A percentile compares a stretch with the other conserved stretches of the same genome.
Conservation (phyloP, 2,888 invertebrate genomes). For the Eupsilia transversa region DNA sequence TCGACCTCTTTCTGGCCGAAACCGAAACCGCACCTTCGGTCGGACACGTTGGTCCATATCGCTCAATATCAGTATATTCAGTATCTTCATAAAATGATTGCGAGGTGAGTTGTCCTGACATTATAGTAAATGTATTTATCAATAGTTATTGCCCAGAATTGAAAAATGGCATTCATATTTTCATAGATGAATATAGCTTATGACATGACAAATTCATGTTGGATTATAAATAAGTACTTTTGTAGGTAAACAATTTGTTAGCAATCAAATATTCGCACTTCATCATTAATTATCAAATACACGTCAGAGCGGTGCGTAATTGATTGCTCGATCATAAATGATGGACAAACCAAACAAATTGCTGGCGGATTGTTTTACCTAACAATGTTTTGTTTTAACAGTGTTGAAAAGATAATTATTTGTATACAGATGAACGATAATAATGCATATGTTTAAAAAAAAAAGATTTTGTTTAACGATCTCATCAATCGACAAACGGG, state of each 20-base stretch:
- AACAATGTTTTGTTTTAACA: conserved; percentile 9
- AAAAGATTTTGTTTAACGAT: background rate
- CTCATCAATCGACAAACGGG: background rate
- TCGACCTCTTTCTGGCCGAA: too few relatives aligned
- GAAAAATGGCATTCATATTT: too few relatives aligned
- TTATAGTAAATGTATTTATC: background rate
- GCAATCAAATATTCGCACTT: conserved; percentile 7
- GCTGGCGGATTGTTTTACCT: conserved; percentile 1
- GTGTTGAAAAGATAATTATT: background rate
- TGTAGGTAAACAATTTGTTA: background rate
- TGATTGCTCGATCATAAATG: conserved; percentile 8
- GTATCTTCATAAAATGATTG: background rate
- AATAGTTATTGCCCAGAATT: background rate
- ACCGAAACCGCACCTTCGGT: too few relatives aligned
- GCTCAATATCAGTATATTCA: background rate
- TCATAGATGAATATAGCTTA: too few relatives aligned
- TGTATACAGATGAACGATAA: background rate
- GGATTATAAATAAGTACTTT: background rate
- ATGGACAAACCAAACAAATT: background rate
- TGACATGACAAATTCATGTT: background rate
- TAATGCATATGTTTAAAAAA: too few relatives aligned
- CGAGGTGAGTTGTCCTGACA: background rate
- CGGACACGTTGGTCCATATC: background rate
- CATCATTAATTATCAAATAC: conserved; percentile 19
- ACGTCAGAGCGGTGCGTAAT: background rate